phyloP scores from a whole-genome alignment of 1,140 invertebrate genomes.

The Nymphalis io region DNA sequence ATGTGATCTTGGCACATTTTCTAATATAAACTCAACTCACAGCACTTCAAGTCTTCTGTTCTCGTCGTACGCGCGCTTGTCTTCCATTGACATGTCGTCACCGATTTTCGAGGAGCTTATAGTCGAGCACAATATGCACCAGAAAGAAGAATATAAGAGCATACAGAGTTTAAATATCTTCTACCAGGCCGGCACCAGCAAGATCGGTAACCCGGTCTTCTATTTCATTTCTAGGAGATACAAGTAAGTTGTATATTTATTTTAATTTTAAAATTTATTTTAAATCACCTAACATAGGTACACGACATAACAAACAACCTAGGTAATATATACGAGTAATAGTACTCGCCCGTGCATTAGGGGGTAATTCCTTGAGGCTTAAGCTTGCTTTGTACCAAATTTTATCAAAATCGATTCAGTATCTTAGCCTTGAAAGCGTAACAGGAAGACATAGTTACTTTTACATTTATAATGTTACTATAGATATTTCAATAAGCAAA shows the following conservation, averaged over 20 bases:
- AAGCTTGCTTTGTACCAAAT: too few relatives aligned
- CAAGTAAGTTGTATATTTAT: constrained; percentile 84
- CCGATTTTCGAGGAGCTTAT: constrained; percentile 99
- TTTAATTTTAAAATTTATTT: not conserved
- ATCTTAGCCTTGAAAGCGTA: too few relatives aligned
- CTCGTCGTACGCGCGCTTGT: constrained; percentile 93
- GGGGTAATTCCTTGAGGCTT: too few relatives aligned
- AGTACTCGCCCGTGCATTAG: too few relatives aligned
- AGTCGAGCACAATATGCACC: constrained; percentile 98
- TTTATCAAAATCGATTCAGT: too few relatives aligned
- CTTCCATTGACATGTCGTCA: constrained; percentile 97
- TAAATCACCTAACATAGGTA: not conserved
- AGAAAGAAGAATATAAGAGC: constrained; percentile 98
- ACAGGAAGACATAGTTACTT: too few relatives aligned
- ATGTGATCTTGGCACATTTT: not conserved
- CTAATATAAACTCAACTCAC: not conserved
- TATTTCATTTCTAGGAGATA: constrained; percentile 98
- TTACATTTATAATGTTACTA: too few relatives aligned
- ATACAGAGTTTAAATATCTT: constrained; percentile 98
- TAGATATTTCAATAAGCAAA: too few relatives aligned
- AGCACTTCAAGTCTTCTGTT: constrained; percentile 85
- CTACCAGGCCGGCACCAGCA: constrained; percentile 97
- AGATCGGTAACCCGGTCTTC: constrained; percentile 96
- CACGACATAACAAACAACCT: too few relatives aligned
- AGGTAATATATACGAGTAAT: too few relatives aligned